phyloP scores from a whole-genome alignment of 2,797 vertebrate genomes.

The Tamandua tetradactyla region DNA sequence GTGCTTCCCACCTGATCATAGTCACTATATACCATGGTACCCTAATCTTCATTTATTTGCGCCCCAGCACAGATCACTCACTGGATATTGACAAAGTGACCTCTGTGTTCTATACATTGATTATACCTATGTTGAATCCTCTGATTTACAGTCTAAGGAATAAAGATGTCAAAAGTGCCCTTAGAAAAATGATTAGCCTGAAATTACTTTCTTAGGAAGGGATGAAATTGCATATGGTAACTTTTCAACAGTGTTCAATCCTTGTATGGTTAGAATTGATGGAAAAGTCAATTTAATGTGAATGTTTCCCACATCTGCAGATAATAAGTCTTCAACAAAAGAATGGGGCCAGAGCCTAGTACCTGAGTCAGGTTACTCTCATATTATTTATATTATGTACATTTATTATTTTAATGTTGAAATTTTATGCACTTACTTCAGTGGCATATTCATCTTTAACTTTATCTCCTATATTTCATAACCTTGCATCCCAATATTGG shows the following conservation, averaged over 20 bases:
- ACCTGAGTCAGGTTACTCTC: accelerated
- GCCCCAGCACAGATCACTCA: neutral
- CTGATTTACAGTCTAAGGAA: no score
- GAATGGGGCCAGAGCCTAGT: neutral
- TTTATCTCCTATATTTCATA: neutral
- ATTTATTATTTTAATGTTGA: neutral
- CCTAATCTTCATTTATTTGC: neutral
- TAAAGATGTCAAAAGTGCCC: constrained; percentile 12
- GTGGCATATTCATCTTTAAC: neutral
- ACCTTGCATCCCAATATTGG: neutral
- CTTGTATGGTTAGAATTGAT: neutral
- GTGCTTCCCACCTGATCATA: neutral
- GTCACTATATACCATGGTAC: neutral
- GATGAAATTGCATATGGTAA: neutral
- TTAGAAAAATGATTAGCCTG: neutral
- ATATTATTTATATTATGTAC: neutral
- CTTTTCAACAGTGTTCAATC: neutral
- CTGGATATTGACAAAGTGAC: constrained; percentile 2
- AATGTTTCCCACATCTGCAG: neutral
- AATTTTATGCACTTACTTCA: neutral
- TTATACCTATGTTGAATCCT: constrained; percentile 57
- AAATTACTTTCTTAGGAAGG: neutral
- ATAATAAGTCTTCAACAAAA: neutral
- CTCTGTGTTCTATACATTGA: neutral
- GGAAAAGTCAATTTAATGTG: neutral